Conservation (phyloP, 2,113 vertebrate species). For the Bettongia penicillata region DNA sequence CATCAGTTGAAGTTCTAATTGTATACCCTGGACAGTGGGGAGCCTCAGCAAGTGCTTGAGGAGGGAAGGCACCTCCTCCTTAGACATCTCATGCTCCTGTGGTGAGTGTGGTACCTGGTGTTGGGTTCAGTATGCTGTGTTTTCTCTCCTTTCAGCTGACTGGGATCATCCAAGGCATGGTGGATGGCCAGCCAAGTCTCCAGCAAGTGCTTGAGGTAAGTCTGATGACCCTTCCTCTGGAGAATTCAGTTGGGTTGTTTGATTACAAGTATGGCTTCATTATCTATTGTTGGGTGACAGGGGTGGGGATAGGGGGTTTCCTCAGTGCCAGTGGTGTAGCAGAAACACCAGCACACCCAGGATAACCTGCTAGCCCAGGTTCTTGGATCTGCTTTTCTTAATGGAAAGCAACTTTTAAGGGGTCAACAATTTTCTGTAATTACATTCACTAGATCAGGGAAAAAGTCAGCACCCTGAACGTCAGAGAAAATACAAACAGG, state of each 20-base stretch:
- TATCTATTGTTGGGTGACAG: slow-evolving; percentile 76
- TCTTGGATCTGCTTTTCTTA: too few relatives aligned
- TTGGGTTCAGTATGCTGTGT: slow-evolving; percentile 69
- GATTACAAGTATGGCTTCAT: slow-evolving; percentile 88
- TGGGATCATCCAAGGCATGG: slow-evolving; percentile 91
- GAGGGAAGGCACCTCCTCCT: neutral
- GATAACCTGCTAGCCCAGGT: too few relatives aligned
- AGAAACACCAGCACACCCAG: too few relatives aligned
- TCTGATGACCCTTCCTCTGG: slow-evolving; percentile 84
- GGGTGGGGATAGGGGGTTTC: too few relatives aligned
- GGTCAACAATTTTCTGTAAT: too few relatives aligned
- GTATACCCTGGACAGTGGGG: neutral
- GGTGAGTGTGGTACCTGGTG: neutral
- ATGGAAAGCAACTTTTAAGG: too few relatives aligned
- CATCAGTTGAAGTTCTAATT: neutral
- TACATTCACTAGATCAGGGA: too few relatives aligned
- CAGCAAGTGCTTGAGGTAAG: slow-evolving; percentile 91
- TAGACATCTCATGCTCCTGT: neutral
- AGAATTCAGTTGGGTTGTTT: slow-evolving; percentile 85
- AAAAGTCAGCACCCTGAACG: too few relatives aligned
- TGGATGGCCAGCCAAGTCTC: slow-evolving; percentile 89
- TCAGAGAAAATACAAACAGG: too few relatives aligned
- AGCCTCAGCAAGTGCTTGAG: neutral
- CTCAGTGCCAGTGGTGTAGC: neutral
- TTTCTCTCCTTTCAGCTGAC: slow-evolving; percentile 86